Evolutionary conservation across 2,797 vertebrate species (phyloP).

Genomic region (Hafferia zeledoni): DNA sequence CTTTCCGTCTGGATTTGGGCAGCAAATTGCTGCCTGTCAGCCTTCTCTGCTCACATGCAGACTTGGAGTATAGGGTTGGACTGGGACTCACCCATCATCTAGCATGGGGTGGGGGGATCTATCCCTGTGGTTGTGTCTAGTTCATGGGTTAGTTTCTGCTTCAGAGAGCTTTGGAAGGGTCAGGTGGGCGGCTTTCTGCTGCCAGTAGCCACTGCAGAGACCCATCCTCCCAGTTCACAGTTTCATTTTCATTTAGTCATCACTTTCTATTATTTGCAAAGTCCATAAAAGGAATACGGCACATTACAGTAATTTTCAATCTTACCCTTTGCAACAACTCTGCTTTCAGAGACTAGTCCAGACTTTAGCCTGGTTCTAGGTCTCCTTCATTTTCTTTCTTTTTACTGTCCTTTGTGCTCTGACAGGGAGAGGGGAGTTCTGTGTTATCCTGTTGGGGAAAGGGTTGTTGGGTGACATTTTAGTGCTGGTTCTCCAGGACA

Average conservation of each 20-base stretch:
- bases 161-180: background rate
- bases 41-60: background rate
- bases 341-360: background rate
- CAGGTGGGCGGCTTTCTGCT: background rate
- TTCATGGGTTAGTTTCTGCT: background rate
- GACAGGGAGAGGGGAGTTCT: background rate
- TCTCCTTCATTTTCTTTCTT: background rate
- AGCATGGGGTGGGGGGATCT: background rate
- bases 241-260: slow-evolving; percentile 15
- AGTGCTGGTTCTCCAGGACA: background rate
- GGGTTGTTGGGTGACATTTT: background rate
- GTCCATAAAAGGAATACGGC: background rate
- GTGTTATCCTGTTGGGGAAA: background rate
- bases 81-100: background rate
- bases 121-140: background rate
- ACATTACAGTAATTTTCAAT: slow-evolving; percentile 2
- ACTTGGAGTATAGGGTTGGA: background rate
- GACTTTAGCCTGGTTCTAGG: background rate
- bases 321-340: background rate
- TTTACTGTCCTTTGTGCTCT: background rate
- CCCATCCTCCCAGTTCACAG: background rate
- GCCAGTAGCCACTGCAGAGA: background rate
- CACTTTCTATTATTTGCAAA: slow-evolving; percentile 22
- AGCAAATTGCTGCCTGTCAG: background rate
- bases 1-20: background rate